phyloP scores from a whole-genome alignment of 2,113 vertebrate species.

The Thryonomys swinderianus region DNA sequence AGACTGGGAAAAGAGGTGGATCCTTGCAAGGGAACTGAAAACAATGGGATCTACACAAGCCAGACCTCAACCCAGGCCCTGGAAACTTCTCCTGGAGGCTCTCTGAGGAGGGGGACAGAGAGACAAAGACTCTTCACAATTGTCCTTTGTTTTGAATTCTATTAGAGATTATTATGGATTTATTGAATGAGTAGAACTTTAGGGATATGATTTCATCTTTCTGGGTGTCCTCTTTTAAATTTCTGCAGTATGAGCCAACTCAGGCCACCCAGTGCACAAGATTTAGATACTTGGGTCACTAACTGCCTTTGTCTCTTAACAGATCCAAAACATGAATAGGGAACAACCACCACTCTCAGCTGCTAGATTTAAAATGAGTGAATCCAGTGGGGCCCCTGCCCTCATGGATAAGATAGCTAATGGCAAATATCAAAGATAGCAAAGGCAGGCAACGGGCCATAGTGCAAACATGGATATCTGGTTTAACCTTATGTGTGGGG shows the following conservation, averaged over 20 bases:
- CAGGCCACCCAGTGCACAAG: conserved; percentile 59
- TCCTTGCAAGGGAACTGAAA: conserved; percentile 34
- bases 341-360: not conserved
- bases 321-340: not conserved
- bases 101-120: conserved; percentile 37
- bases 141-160: conserved; percentile 69
- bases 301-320: not conserved
- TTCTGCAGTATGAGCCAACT: not conserved
- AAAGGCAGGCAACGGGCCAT: too few relatives aligned
- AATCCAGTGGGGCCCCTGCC: not conserved
- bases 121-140: conserved; percentile 64
- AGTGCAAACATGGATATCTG: not conserved
- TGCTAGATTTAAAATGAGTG: not conserved
- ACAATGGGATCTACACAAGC: conserved; percentile 18
- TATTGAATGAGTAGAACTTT: conserved; percentile 78
- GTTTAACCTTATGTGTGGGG: not conserved
- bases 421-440: not conserved
- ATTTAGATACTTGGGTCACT: not conserved
- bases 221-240: conserved; percentile 75
- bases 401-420: not conserved
- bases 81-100: conserved; percentile 56
- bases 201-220: conserved; percentile 77
- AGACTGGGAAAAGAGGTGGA: not conserved
- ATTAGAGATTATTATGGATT: conserved; percentile 70
- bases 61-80: conserved; percentile 57